Evolutionary conservation across 2,113 vertebrate genomes (phyloP).

Genomic region (Amphiprion percula): DNA sequence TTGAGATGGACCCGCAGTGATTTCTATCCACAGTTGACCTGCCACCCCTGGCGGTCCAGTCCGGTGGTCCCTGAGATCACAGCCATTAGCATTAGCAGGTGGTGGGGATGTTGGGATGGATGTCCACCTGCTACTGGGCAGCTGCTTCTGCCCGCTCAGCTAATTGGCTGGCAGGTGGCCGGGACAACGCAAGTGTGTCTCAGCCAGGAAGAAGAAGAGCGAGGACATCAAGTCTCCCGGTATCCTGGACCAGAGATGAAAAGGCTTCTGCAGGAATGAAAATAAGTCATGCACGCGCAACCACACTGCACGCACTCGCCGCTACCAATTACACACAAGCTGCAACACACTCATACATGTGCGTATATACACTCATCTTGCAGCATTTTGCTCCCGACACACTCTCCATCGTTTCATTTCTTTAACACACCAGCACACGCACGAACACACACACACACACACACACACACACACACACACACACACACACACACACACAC

Average conservation of each 20-base stretch:
- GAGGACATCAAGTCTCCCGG: constrained; percentile 68
- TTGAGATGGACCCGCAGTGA: constrained; percentile 23
- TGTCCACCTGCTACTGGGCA: constrained; percentile 79
- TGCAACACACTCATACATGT: constrained; percentile 16
- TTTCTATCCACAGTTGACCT: constrained; percentile 59
- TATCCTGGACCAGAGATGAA: constrained; percentile 74
- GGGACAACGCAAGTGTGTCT: constrained; percentile 55
- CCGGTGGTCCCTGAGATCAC: constrained; percentile 67
- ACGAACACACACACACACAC: constrained; percentile 19
- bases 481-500: constrained; percentile 11
- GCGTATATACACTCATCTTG: constrained; percentile 12
- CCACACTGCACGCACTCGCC: neutral
- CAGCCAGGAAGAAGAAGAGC: constrained; percentile 55
- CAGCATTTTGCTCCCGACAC: constrained; percentile 29
- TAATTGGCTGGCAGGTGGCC: constrained; percentile 84
- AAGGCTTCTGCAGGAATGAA: constrained; percentile 60
- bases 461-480: constrained; percentile 28
- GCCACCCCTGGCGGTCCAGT: constrained; percentile 43
- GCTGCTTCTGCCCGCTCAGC: constrained; percentile 77
- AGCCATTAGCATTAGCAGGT: constrained; percentile 79
- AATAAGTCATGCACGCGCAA: constrained; percentile 40
- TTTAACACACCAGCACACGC: neutral
- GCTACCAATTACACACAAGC: constrained; percentile 19
- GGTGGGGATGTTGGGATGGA: constrained; percentile 70
- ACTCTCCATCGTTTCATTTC: neutral